Percentiles rank a stretch among this genome's conserved stretches.
phyloP scores from a whole-genome alignment of 2,797 vertebrate species.

The Sciaenops ocellatus region DNA sequence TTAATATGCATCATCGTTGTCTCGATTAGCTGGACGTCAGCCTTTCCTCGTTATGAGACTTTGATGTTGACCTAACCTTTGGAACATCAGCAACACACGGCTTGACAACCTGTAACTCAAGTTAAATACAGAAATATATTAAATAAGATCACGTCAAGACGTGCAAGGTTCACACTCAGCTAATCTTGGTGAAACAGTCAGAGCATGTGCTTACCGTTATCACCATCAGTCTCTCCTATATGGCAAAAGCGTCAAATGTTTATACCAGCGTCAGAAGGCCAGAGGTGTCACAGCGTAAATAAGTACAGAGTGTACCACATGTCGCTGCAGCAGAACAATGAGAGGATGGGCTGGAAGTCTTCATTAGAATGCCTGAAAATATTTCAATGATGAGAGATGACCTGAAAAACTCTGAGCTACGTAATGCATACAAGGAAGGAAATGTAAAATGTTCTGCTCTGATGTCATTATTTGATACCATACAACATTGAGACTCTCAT shows the following conservation, averaged over 20 bases:
- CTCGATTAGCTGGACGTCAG: neutral
- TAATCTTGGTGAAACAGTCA: neutral
- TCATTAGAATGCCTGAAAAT: neutral
- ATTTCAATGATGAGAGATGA: neutral
- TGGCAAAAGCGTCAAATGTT: neutral
- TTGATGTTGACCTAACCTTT: neutral
- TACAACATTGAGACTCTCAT: no score
- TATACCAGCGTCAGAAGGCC: constrained; percentile 16
- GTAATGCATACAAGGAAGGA: neutral
- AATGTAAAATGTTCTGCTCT: neutral
- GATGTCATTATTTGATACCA: neutral
- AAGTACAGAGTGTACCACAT: constrained; percentile 20
- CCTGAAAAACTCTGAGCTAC: no score
- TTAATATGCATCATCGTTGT: neutral
- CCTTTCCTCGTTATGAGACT: neutral
- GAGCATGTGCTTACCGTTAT: neutral
- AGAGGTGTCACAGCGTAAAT: constrained; percentile 1
- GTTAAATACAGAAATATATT: neutral
- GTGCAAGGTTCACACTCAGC: neutral
- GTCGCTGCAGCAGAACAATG: constrained; percentile 1
- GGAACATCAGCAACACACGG: neutral
- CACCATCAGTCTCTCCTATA: neutral
- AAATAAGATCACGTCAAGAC: neutral
- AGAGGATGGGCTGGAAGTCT: neutral
- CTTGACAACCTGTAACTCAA: neutral